Conservation (phyloP, 2,797 vertebrate species). For the Cephalopachus bancanus region DNA sequence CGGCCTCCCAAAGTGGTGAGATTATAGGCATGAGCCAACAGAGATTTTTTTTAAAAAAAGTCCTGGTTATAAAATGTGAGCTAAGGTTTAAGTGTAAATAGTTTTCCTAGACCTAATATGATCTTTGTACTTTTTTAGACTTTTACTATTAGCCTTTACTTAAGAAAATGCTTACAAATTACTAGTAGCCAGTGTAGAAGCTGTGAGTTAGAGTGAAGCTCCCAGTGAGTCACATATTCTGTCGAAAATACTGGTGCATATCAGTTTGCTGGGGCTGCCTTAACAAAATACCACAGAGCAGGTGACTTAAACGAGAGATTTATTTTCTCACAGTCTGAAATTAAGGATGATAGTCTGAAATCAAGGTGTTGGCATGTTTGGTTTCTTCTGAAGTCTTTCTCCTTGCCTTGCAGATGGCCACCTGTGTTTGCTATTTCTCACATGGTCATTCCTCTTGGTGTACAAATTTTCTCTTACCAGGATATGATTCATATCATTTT, state of each 20-base stretch:
- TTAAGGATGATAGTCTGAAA: not conserved
- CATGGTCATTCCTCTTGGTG: not conserved
- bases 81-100: not conserved
- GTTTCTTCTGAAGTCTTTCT: not conserved
- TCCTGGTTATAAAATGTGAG: not conserved
- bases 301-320: not conserved
- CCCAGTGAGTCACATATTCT: not conserved
- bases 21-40: too few species aligned
- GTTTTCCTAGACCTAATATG: not conserved
- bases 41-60: not conserved
- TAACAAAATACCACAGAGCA: not conserved
- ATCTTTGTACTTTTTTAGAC: not conserved
- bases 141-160: not conserved
- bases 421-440: not conserved
- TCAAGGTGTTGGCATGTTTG: not conserved
- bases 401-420: rapidly evolving
- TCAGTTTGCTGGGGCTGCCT: not conserved
- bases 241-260: not conserved
- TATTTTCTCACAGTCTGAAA: not conserved
- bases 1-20: too few species aligned
- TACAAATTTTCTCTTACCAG: not conserved
- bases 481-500: not conserved
- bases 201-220: not conserved
- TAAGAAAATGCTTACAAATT: not conserved
- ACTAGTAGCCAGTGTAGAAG: not conserved